Conservation (phyloP, 2,113 vertebrate genomes). For the Zootoca vivipara region DNA sequence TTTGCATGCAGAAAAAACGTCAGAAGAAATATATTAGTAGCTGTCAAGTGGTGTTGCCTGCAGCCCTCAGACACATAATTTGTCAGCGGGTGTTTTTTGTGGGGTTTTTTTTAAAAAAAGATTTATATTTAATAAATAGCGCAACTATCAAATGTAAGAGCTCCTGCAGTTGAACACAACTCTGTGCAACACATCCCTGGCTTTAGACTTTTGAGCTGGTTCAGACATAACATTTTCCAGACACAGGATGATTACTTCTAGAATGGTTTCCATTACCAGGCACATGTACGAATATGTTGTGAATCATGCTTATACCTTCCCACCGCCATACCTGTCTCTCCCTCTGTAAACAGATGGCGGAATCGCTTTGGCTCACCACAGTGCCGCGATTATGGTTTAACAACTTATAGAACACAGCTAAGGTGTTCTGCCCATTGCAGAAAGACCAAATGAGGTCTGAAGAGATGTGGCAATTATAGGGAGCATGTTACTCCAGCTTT, state of each 20-base stretch:
- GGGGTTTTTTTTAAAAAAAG: conserved; percentile 10
- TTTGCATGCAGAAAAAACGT: not conserved
- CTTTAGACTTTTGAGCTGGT: conserved; percentile 7
- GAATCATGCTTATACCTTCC: not conserved
- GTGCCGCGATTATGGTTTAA: not conserved
- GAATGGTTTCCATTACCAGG: not conserved
- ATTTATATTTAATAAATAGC: not conserved
- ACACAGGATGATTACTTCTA: not conserved
- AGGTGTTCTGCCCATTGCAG: not conserved
- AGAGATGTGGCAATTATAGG: not conserved
- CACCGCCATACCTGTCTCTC: not conserved
- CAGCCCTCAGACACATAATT: conserved; percentile 29
- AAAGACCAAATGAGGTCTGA: not conserved
- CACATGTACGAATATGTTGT: not conserved
- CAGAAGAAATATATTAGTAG: not conserved
- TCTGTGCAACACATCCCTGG: not conserved
- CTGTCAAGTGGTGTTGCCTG: conserved; percentile 15
- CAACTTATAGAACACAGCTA: not conserved
- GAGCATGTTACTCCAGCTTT: not conserved
- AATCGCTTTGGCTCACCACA: not conserved
- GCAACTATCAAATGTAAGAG: not conserved
- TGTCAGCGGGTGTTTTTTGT: conserved; percentile 12
- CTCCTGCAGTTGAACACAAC: not conserved
- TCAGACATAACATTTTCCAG: conserved; percentile 28
- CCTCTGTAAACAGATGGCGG: not conserved